phyloP scores from a whole-genome alignment of 1,140 invertebrate species.

The Heliconius melpomene region DNA sequence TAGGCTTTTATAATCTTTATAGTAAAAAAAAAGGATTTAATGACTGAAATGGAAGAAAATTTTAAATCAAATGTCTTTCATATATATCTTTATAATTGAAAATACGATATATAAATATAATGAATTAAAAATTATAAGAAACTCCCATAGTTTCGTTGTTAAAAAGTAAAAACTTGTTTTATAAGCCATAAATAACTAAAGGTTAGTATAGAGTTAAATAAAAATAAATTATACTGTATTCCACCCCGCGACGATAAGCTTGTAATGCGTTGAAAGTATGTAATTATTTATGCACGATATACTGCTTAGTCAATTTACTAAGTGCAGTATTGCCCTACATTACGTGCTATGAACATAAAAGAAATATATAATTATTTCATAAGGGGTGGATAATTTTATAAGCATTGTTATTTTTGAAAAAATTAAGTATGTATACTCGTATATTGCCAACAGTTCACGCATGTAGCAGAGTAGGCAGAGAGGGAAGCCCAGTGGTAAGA shows the following conservation, averaged over 20 bases:
- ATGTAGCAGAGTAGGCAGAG: no score
- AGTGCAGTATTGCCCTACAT: neutral
- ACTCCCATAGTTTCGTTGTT: neutral
- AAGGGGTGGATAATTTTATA: neutral
- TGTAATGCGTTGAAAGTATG: constrained; percentile 4
- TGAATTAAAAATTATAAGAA: neutral
- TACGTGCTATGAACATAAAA: neutral
- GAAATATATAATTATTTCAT: neutral
- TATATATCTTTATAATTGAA: no score
- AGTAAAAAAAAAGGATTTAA: no score
- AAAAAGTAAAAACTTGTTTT: no score
- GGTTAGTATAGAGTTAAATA: neutral
- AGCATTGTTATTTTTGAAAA: neutral
- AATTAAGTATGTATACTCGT: no score
- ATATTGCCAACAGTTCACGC: no score
- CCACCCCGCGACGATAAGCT: neutral
- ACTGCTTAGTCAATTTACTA: constrained; percentile 1
- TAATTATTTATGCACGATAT: neutral
- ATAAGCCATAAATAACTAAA: neutral
- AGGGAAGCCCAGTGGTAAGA: no score
- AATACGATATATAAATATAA: no score
- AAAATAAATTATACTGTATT: neutral
- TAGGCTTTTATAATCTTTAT: no score
- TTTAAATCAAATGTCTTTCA: no score
- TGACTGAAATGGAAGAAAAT: no score